These are phyloP conservation scores for Pelecanoides urinatrix DNA, from an alignment of 2,113 vertebrate genomes.

Conservation along the genomic window DNA sequence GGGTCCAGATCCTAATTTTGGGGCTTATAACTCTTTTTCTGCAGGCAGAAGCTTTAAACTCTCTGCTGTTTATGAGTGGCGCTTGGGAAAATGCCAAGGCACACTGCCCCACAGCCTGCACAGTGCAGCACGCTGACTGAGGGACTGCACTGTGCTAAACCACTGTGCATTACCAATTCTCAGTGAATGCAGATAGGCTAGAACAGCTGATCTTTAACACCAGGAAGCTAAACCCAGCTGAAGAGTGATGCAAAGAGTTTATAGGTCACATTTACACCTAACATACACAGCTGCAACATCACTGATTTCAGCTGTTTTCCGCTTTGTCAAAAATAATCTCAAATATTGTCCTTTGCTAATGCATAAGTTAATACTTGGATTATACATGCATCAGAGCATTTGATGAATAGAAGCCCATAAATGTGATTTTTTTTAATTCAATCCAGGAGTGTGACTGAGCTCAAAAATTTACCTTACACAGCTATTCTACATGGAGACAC, in stretches of 20 bases:
- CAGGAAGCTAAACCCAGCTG: neutral
- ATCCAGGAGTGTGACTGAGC: neutral
- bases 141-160: neutral
- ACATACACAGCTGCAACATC: neutral
- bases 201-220: neutral
- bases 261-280: neutral
- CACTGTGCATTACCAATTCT: neutral
- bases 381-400: neutral
- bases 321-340: neutral
- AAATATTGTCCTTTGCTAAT: neutral
- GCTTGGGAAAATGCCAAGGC: neutral
- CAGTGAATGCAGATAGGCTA: neutral
- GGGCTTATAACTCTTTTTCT: neutral
- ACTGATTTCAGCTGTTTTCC: neutral
- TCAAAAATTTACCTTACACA: neutral
- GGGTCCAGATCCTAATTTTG: neutral
- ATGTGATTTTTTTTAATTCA: neutral
- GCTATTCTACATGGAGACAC: neutral
- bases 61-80: neutral
- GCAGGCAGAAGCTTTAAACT: neutral
- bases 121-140: neutral
- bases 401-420: neutral
- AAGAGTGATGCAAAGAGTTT: neutral
- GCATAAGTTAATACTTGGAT: neutral
- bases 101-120: neutral